Conservation (phyloP, 1,140 invertebrate species). For the Wiebesia pumilae region DNA sequence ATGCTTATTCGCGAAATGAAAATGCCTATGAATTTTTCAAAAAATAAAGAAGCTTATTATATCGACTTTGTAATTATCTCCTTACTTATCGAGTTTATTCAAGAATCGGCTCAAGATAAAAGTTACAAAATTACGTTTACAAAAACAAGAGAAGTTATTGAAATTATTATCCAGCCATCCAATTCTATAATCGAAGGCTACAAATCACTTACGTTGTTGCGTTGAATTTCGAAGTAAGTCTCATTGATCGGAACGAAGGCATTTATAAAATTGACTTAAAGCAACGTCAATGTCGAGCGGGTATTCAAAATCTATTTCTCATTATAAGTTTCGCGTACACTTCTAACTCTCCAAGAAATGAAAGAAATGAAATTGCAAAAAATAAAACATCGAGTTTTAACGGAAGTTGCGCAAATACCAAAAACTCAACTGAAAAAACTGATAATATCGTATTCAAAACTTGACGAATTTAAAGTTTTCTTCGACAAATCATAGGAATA, state of each 20-base stretch:
- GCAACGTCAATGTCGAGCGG: not conserved
- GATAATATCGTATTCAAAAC: not conserved
- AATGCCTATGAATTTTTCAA: not conserved
- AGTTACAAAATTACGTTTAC: not conserved
- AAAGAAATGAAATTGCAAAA: not conserved
- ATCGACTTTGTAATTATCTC: not conserved
- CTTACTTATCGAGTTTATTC: not conserved
- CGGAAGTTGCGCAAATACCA: not conserved
- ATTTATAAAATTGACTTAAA: slow-evolving; percentile 3
- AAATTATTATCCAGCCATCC: not conserved
- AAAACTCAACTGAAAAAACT: not conserved
- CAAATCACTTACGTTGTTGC: not conserved
- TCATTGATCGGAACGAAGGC: not conserved
- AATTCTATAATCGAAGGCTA: not conserved
- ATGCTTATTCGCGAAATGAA: too few species aligned
- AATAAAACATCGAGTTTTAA: not conserved
- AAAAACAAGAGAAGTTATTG: not conserved
- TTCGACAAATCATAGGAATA: too few species aligned
- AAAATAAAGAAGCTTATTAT: not conserved
- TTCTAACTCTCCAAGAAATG: not conserved
- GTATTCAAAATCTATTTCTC: not conserved
- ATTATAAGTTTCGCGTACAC: not conserved
- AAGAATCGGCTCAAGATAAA: not conserved
- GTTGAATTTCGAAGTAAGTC: not conserved
- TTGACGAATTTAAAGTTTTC: too few species aligned